Evolutionary conservation across 2,797 vertebrate species (phyloP).

Genomic region (Pagetopsis macropterus): DNA sequence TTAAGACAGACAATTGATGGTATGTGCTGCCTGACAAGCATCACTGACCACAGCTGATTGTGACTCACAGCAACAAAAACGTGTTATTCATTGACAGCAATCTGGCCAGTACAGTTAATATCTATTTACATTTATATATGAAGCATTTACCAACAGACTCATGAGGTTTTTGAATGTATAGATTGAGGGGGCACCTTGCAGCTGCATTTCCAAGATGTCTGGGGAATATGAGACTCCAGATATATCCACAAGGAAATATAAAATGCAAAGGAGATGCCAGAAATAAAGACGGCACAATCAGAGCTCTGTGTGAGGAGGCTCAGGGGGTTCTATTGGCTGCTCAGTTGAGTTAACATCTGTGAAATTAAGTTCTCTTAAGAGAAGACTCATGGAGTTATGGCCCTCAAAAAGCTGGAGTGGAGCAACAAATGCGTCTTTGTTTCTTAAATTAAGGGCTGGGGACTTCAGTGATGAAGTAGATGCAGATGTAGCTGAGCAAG

Average conservation of each 20-base stretch:
- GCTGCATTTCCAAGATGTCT: slow-evolving; percentile 68
- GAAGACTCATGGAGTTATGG: slow-evolving; percentile 33
- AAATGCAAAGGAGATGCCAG: slow-evolving; percentile 77
- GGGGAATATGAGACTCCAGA: slow-evolving; percentile 59
- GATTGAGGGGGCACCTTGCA: slow-evolving; percentile 56
- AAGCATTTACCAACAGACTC: background rate
- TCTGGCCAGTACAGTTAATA: background rate
- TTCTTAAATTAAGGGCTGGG: slow-evolving; percentile 20
- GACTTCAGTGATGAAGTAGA: background rate
- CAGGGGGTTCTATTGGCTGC: slow-evolving; percentile 66
- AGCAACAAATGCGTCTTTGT: slow-evolving; percentile 60
- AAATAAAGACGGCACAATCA: slow-evolving; percentile 81
- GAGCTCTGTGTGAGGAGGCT: slow-evolving; percentile 70
- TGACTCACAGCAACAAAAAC: slow-evolving; percentile 24
- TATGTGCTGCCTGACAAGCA: slow-evolving; percentile 27
- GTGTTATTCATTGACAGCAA: background rate
- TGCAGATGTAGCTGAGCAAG: background rate
- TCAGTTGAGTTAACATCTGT: slow-evolving; percentile 64
- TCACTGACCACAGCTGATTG: slow-evolving; percentile 31
- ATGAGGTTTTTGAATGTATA: background rate
- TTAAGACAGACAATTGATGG: slow-evolving; percentile 3
- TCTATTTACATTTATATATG: background rate
- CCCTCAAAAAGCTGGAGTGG: slow-evolving; percentile 25
- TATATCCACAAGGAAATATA: slow-evolving; percentile 72
- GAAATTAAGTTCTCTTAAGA: slow-evolving; percentile 73